Evolutionary conservation across 2,888 invertebrate species (phyloP), one percentile per base, ranked within the genome.

Genomic region (Therioaphis trifolii): DNA sequence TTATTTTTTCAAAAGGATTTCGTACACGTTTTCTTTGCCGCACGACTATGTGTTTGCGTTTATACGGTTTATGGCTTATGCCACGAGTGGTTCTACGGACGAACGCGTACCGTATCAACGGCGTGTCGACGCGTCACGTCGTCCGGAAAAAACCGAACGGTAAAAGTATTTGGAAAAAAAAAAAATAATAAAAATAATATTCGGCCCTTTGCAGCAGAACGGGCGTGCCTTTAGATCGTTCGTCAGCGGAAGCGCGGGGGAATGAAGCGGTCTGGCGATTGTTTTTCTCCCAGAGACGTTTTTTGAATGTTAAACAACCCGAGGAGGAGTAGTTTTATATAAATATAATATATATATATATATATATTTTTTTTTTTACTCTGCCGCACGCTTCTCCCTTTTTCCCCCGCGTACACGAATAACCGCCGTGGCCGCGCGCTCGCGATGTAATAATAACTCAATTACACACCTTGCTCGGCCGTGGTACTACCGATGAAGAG

Each of bases 241-340:
- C 55, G 21, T 43, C 43, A 40, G 7, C n/a, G 72, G 35, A 18
- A 49, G 66, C 7, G 4, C 14, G 63, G 77, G 35, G 35, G 35
- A 35, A 35, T 76, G 43, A 12, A 18, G 43, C 61, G 49, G 49
- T 35, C 52, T 35, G 35, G 24, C 78, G 68, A 82, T 74, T 82
- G 82, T 82, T 82, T 82, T 52, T 35, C 7, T 3, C 35, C 14
- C 2, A 35, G 35, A 71, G 82, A 72, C 72, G 35, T 82, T 82
- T 82, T 82, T 82, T 49, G 63, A 82, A 82, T 82, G 82, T 82
- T 82, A 82, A 82, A 82, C 82, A 82, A 61, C 82, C 79, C 46
- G 49, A 71, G 35, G 61, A 61, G 7, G 4, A 35, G 35, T n/a
- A n/a, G n/a, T n/a, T n/a, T n/a, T n/a, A n/a, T n/a, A n/a, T n/a